A percentile compares a stretch with the other conserved stretches of the same genome.
These are phyloP conservation scores for Semnopithecus entellus DNA, from an alignment of 2,113 vertebrate species.

Conservation along the genomic window DNA sequence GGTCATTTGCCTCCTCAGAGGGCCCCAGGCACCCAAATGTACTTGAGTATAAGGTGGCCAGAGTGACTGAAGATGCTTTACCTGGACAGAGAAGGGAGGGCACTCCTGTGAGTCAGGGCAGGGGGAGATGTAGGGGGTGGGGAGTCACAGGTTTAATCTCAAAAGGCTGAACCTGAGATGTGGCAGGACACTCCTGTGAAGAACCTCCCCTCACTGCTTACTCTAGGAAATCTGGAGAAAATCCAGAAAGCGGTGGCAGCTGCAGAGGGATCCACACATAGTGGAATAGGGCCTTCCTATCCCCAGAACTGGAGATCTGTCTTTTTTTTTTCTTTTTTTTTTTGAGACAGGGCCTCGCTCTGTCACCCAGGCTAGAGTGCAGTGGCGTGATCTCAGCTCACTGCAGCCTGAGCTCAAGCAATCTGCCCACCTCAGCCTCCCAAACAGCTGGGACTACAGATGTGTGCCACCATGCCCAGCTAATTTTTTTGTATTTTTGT, in stretches of 20 bases:
- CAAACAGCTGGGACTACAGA: too few relatives aligned
- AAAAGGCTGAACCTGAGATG: neutral
- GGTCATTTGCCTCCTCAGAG: neutral
- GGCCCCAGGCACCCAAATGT: neutral
- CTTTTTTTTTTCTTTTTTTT: too few relatives aligned
- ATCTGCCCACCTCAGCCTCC: too few relatives aligned
- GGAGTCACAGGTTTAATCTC: neutral
- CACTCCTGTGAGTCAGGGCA: neutral
- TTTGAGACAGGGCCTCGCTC: too few relatives aligned
- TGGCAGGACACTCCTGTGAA: neutral
- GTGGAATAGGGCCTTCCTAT: too few relatives aligned
- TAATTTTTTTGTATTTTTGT: too few relatives aligned
- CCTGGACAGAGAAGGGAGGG: neutral
- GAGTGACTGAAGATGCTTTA: neutral
- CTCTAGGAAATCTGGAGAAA: neutral
- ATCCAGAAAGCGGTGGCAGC: neutral
- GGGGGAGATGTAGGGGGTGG: neutral
- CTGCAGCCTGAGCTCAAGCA: too few relatives aligned
- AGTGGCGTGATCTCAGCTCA: too few relatives aligned
- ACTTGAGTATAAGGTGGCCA: neutral
- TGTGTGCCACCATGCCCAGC: too few relatives aligned
- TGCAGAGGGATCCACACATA: rapidly evolving
- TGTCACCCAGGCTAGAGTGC: too few relatives aligned
- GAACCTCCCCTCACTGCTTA: neutral
- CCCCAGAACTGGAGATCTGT: neutral